These are phyloP conservation scores for Entomobrya proxima DNA, from an alignment of 2,888 invertebrate species.

Conservation along the genomic window DNA sequence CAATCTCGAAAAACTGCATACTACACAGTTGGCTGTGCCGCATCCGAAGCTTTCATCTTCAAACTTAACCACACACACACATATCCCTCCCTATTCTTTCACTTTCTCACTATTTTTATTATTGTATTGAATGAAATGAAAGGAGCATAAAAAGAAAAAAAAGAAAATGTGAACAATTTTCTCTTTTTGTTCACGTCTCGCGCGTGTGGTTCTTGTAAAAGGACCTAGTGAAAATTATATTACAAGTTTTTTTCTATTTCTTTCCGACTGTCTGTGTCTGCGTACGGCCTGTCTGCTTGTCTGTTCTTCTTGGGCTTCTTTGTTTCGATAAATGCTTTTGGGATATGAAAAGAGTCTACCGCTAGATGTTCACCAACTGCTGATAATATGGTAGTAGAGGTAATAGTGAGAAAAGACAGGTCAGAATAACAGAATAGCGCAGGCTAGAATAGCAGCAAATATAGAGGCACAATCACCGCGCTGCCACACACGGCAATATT, in stretches of 20 bases:
- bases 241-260: neutral
- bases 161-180: slow-evolving; percentile 22
- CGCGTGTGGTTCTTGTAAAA: no score
- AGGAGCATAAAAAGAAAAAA: neutral
- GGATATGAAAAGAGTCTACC: neutral
- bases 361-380: neutral
- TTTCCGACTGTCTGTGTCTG: no score
- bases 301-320: neutral
- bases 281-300: neutral
- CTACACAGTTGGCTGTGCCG: neutral
- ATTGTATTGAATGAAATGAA: neutral
- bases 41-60: slow-evolving; percentile 1
- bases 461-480: neutral
- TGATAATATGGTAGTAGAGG: neutral
- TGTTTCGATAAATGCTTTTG: neutral
- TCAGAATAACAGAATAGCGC: no score
- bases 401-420: neutral
- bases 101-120: neutral
- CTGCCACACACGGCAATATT: neutral
- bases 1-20: slow-evolving; percentile 4
- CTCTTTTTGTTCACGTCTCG: neutral
- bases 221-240: no score
- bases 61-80: neutral
- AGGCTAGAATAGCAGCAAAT: no score
- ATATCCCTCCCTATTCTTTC: neutral